Conservation (phyloP, 2,797 vertebrate genomes). For the Phrynocephalus forsythii region DNA sequence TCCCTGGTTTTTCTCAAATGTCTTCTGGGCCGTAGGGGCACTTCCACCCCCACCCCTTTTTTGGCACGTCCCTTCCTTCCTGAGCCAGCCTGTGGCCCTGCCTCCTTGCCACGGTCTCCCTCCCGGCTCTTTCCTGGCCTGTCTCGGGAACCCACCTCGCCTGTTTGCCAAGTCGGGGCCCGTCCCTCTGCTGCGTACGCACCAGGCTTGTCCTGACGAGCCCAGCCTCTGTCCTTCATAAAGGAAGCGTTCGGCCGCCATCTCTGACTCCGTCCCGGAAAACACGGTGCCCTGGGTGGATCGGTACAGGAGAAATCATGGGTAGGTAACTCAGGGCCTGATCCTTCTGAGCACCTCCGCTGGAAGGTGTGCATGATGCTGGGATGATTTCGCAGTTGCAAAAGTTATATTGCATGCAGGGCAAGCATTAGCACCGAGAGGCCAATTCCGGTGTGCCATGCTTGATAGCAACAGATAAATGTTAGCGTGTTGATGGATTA, state of each 20-base stretch:
- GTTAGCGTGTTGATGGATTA: too few species aligned
- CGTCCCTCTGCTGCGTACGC: not conserved
- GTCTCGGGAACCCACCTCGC: not conserved
- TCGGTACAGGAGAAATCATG: not conserved
- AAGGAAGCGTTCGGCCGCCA: not conserved
- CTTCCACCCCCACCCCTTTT: too few species aligned
- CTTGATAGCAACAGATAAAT: too few species aligned
- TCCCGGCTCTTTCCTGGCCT: not conserved
- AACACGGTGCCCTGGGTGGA: too few species aligned
- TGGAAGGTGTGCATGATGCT: not conserved
- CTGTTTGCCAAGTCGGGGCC: slow-evolving; percentile 3
- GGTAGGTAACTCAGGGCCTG: not conserved
- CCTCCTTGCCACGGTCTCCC: not conserved
- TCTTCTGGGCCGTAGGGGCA: too few species aligned
- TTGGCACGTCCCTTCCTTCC: not conserved
- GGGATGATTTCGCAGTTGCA: not conserved
- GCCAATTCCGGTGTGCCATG: too few species aligned
- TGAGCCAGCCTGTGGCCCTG: too few species aligned
- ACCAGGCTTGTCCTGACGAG: not conserved
- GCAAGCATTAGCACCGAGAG: not conserved
- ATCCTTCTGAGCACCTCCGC: not conserved
- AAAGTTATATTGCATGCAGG: too few species aligned
- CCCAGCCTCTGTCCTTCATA: not conserved
- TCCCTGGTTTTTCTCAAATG: too few species aligned
- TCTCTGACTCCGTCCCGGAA: not conserved